Evolutionary conservation across 2,797 vertebrate species (phyloP), one percentile per base, ranked within the genome.

Genomic region (Schizothorax lantsangensis): DNA sequence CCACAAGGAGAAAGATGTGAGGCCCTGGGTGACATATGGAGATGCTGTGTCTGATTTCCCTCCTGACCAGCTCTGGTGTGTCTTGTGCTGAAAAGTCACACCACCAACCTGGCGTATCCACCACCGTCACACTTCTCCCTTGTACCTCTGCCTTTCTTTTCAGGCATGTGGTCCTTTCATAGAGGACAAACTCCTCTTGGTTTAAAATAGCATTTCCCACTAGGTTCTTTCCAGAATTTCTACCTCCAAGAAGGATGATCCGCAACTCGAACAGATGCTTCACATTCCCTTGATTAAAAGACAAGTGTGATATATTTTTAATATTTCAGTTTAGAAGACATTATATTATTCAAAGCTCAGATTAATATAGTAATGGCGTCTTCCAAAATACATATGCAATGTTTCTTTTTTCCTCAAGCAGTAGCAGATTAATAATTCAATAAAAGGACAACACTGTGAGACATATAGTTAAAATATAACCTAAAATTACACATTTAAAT

Each of bases 1-100:
- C 88, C 80, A 94, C 92, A 86, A 96, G 91, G 69, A 96, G 92
- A 82, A 97, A 90, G 85, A 91, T 91, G 0, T 96, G 94, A n/a
- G 96, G 95, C 26, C 95, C 96, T 0, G 95, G 95, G n/a, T 90
- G 93, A 6, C 92, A 94, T 21, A 94, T 91, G 2, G 90, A 91
- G 71, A 90, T 40, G 12, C 95, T 91, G 30, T 93, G 87, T 47
- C 43, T 78, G 38, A 88, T 78, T 78, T 88, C 87, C 38, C 79
- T 82, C 59, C 54, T 85, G 49, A 88, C 40, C 38, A 88, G 26
- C 49, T 69, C n/a, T 23, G 87, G 87, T 81, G 87, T 82, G 23
- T 88, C 79, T 21, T 30, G 17, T 75, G 72, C 57, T 15, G 73
- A 49, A 21, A 88, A 88, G 72, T 88, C 87, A 81, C 87, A 88